Percentiles rank a stretch among this genome's conserved stretches.
phyloP scores from a whole-genome alignment of 2,797 vertebrate genomes.

The Muscicapa striata region DNA sequence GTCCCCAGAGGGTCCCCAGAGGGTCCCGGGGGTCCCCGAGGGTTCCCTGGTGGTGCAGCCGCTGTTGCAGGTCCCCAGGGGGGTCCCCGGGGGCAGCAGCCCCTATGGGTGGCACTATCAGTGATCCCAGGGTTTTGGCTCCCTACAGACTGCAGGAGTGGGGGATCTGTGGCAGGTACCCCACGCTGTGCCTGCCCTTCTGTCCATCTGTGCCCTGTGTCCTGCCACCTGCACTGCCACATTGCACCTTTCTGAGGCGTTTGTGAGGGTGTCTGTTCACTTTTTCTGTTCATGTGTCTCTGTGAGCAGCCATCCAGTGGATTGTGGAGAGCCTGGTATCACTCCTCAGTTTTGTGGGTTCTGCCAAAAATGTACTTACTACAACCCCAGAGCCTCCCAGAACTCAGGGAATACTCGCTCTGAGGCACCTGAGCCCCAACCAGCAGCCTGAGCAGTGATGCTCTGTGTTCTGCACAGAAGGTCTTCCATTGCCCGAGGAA shows the following conservation, averaged over 20 bases:
- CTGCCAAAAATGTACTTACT: neutral
- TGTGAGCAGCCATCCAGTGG: accelerated
- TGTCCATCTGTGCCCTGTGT: accelerated
- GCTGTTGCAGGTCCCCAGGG: no score
- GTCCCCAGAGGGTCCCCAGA: accelerated
- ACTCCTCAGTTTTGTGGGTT: neutral
- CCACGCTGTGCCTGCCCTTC: accelerated
- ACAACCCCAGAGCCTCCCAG: neutral
- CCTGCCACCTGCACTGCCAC: accelerated
- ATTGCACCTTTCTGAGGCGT: accelerated
- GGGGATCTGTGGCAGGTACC: neutral
- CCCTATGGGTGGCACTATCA: accelerated
- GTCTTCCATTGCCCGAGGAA: neutral
- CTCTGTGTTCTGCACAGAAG: neutral
- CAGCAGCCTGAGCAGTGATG: neutral
- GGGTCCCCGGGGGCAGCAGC: neutral
- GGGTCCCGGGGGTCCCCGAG: no score
- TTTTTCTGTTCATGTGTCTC: accelerated
- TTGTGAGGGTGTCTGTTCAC: accelerated
- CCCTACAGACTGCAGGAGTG: accelerated
- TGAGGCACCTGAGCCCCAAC: accelerated
- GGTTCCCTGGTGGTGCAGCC: no score
- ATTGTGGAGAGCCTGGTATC: accelerated
- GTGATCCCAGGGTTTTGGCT: accelerated
- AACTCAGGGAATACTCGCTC: accelerated